A percentile compares a stretch with the other conserved stretches of the same genome.
Evolutionary conservation across 2,113 vertebrate genomes (phyloP).

Genomic region (Muntiacus muntjak): DNA sequence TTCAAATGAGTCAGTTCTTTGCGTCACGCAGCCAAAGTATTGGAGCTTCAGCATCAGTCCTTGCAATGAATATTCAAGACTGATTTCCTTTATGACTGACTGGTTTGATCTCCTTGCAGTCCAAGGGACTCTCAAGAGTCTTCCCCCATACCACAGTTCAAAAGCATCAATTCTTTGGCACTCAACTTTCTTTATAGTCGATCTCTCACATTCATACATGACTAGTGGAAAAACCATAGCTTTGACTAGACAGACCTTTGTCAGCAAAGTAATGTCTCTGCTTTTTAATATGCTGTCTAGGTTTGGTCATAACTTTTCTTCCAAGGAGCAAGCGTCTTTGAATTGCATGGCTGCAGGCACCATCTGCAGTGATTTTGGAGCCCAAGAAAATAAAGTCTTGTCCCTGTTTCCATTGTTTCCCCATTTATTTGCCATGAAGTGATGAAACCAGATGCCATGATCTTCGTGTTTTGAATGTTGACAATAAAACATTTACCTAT

Average conservation of each 20-base stretch:
- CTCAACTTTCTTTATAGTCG: background rate
- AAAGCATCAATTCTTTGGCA: background rate
- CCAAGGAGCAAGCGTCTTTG: background rate
- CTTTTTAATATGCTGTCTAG: background rate
- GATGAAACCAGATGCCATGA: background rate
- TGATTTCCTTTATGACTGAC: background rate
- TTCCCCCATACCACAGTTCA: background rate
- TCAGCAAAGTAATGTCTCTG: background rate
- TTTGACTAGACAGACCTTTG: background rate
- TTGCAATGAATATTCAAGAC: background rate
- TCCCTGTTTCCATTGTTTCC: background rate
- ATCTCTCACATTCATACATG: background rate
- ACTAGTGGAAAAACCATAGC: background rate
- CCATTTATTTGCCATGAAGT: background rate
- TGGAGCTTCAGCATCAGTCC: background rate
- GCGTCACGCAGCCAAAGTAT: background rate
- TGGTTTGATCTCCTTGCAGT: background rate
- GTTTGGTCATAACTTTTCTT: background rate
- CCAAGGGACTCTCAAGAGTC: background rate
- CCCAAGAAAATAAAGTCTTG: background rate
- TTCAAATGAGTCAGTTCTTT: background rate
- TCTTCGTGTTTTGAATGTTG: background rate
- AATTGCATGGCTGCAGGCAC: fast-evolving
- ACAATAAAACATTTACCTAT: background rate
- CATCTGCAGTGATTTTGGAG: background rate